Conservation (phyloP, 1,140 invertebrate genomes). For the Megathymus violae region DNA sequence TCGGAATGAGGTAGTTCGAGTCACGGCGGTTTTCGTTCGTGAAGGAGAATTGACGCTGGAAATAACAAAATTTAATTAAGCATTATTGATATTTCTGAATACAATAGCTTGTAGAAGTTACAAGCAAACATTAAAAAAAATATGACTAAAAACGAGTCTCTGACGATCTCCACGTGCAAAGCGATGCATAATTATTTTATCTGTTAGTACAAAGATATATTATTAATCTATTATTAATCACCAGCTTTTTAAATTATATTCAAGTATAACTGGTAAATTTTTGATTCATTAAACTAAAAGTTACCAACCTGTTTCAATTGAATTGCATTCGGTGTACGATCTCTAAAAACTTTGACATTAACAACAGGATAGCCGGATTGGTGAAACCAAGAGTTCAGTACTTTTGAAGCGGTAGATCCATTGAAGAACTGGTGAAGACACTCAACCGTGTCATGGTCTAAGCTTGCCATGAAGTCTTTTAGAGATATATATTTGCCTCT, state of each 20-base stretch:
- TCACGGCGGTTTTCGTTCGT: slow-evolving; percentile 47
- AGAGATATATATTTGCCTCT: slow-evolving; percentile 66
- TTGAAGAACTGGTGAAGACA: slow-evolving; percentile 71
- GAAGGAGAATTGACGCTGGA: slow-evolving; percentile 70
- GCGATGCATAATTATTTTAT: no score
- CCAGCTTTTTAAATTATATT: no score
- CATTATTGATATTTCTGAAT: no score
- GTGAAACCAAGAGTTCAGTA: slow-evolving; percentile 90
- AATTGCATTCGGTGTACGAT: slow-evolving; percentile 63
- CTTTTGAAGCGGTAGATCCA: slow-evolving; percentile 70
- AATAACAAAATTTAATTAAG: slow-evolving; percentile 35
- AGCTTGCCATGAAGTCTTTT: slow-evolving; percentile 56
- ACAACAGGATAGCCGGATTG: slow-evolving; percentile 91
- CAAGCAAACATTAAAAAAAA: no score
- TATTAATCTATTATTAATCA: no score
- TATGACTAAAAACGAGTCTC: no score
- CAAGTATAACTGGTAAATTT: no score
- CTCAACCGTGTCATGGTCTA: slow-evolving; percentile 67
- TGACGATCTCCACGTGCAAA: no score
- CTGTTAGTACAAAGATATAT: no score
- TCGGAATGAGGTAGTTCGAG: slow-evolving; percentile 67
- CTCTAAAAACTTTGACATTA: slow-evolving; percentile 79
- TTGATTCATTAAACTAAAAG: no score
- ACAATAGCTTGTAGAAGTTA: no score
- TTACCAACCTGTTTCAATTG: slow-evolving; percentile 62